A percentile compares a stretch with the other conserved stretches of the same genome.
These are phyloP conservation scores for Allacma fusca DNA, from an alignment of 2,888 invertebrate genomes.

Conservation along the genomic window DNA sequence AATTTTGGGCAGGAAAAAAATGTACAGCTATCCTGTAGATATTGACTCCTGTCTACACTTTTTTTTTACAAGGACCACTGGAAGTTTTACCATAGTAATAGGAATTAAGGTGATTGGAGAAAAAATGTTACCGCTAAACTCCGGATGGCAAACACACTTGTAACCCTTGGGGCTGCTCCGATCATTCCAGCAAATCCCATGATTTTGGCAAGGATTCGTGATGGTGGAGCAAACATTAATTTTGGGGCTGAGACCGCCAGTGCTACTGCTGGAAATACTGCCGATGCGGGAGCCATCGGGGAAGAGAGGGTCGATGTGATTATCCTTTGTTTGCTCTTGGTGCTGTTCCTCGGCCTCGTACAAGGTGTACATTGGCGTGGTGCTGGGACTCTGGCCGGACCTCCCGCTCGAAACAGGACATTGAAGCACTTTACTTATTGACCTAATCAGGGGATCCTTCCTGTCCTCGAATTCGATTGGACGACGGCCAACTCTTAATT, in stretches of 20 bases:
- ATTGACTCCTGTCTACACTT: no score
- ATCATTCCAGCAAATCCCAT: slow-evolving; percentile 69
- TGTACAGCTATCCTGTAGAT: no score
- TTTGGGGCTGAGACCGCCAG: background rate
- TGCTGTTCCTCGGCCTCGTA: slow-evolving; percentile 38
- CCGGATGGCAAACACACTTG: slow-evolving; percentile 69
- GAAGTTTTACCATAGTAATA: no score
- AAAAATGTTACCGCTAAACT: slow-evolving; percentile 75
- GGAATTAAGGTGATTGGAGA: no score
- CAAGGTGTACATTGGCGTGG: slow-evolving; percentile 57
- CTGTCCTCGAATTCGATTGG: slow-evolving; percentile 73
- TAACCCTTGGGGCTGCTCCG: slow-evolving; percentile 64
- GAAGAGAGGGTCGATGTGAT: background rate
- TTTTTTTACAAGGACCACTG: no score
- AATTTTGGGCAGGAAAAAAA: no score
- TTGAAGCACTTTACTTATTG: slow-evolving; percentile 55
- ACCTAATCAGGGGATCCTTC: slow-evolving; percentile 63
- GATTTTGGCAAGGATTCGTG: slow-evolving; percentile 76
- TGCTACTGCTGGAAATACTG: background rate
- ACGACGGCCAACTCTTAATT: slow-evolving; percentile 79
- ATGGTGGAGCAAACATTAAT: slow-evolving; percentile 18
- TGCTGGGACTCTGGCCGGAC: slow-evolving; percentile 10
- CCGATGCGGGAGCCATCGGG: no score
- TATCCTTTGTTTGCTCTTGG: background rate
- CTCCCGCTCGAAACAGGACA: slow-evolving; percentile 44